phyloP scores from a whole-genome alignment of 2,113 vertebrate genomes.

The Chlorocebus sabaeus region DNA sequence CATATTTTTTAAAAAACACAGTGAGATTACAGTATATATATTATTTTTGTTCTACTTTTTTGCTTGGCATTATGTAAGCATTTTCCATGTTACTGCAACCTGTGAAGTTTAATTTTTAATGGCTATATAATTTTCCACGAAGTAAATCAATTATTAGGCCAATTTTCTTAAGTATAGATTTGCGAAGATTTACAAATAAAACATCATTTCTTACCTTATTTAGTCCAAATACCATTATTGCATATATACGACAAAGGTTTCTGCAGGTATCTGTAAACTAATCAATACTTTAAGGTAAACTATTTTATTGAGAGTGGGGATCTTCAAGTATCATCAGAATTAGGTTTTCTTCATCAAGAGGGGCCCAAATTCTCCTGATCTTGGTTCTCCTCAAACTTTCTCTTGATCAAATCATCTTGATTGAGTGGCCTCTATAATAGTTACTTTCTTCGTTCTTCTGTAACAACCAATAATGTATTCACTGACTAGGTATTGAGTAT shows the following conservation, averaged over 20 bases:
- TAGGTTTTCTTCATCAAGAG: not conserved
- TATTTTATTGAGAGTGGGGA: not conserved
- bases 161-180: constrained; percentile 3
- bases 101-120: not conserved
- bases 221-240: not conserved
- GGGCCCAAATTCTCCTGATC: not conserved
- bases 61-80: not conserved
- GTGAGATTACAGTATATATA: not conserved
- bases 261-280: not conserved
- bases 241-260: not conserved
- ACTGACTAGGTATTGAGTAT: not conserved
- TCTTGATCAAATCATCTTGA: not conserved
- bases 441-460: not conserved
- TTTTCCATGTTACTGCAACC: not conserved
- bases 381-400: not conserved
- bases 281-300: not conserved
- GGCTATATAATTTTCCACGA: not conserved
- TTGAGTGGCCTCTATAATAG: not conserved
- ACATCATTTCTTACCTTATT: not conserved
- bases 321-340: not conserved
- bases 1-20: not conserved
- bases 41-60: not conserved
- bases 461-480: not conserved
- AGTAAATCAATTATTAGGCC: not conserved
- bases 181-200: not conserved